Evolutionary conservation across 35 echinoderm and acorn worm species (phyloP).

Genomic region (Diadema setosum): DNA sequence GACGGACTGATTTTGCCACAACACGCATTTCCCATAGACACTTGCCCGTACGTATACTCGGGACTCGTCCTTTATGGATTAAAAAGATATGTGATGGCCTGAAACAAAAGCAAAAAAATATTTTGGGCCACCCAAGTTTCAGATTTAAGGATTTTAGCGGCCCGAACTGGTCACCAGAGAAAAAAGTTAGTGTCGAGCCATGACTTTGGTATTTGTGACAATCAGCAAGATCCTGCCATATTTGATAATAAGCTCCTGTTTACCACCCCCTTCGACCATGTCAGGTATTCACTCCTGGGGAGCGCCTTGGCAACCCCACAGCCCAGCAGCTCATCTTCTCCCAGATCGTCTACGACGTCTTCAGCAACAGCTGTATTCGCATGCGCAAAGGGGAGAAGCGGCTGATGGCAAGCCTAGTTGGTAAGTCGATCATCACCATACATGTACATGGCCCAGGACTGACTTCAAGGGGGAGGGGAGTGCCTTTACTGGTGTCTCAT

Average conservation of each 20-base stretch:
- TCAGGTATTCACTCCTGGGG: constrained; percentile 81
- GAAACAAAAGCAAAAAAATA: not conserved
- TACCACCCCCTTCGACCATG: not conserved
- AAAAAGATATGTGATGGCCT: no score
- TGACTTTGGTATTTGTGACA: not conserved
- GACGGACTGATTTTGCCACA: no score
- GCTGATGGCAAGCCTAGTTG: constrained; percentile 40
- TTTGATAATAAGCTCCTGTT: not conserved
- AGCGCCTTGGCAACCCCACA: constrained; percentile 57
- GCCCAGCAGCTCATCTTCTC: constrained; percentile 65
- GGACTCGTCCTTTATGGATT: no score
- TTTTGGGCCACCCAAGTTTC: not conserved
- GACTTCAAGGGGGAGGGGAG: no score
- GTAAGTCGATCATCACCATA: not conserved
- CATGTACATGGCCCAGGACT: not conserved
- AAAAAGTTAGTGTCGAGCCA: not conserved
- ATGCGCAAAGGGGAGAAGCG: constrained; percentile 77
- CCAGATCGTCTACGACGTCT: constrained; percentile 64
- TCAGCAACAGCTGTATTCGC: constrained; percentile 83
- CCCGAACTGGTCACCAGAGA: not conserved
- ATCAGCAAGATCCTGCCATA: not conserved
- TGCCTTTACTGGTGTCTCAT: no score
- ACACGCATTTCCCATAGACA: no score
- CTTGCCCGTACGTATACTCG: no score
- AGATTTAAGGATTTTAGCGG: not conserved